Evolutionary conservation across 2,113 vertebrate species (phyloP).

Genomic region (Poicephalus meyeri): DNA sequence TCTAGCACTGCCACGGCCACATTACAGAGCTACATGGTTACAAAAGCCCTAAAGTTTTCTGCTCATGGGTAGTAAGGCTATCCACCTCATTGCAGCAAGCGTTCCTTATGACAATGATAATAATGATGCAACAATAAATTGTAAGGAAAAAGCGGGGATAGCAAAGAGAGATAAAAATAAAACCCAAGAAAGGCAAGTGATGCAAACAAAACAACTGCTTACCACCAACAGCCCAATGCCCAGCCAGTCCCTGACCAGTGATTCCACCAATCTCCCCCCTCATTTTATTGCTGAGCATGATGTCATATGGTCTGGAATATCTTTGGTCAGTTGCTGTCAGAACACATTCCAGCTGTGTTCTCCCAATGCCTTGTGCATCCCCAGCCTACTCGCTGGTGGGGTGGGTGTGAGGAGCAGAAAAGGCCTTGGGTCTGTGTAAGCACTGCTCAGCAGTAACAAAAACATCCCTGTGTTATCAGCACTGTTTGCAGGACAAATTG

Average conservation of each 20-base stretch:
- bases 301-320: accelerated
- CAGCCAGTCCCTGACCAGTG: not conserved
- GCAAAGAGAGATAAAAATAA: not conserved
- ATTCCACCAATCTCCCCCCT: accelerated
- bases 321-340: not conserved
- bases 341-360: not conserved
- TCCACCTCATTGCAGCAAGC: not conserved
- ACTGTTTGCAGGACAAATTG: not conserved
- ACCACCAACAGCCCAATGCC: not conserved
- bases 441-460: not conserved
- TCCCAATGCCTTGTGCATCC: not conserved
- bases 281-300: not conserved
- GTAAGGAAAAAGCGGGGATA: not conserved
- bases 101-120: not conserved
- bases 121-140: not conserved
- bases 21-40: not conserved
- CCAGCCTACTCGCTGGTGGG: accelerated
- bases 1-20: not conserved
- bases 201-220: not conserved
- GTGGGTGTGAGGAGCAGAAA: not conserved
- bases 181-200: not conserved
- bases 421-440: not conserved
- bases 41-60: not conserved
- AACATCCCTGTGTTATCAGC: not conserved
- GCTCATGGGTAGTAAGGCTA: not conserved